Base-by-base conservation (phyloP, 2,113 vertebrate species). In the Ameiurus melas region DNA sequence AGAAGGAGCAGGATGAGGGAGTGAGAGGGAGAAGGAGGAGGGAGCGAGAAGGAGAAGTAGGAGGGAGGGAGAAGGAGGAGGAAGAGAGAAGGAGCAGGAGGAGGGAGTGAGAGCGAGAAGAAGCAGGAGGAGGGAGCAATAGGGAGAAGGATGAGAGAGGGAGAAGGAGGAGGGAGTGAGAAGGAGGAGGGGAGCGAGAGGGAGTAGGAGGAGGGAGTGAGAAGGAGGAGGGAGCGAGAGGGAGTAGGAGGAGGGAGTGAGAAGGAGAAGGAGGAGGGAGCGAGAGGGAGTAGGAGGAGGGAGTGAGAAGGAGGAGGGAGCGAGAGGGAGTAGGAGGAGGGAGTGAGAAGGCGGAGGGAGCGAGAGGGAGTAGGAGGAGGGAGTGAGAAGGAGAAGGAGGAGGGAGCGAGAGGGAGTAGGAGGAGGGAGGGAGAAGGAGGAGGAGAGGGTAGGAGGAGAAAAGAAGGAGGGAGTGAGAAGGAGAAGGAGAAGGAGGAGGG, bases 361-460 rank as follows among this genome's bases (percentile, higher is more conserved):
- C 8, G 66, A 13, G 64, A 68, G n/a, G 2, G 1, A 30, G 3
- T 4, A 10, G 47, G 47, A 10, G 9, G 9, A 10, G 47, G 0
- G 47, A 9, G 47, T 0, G 47, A 51, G 47, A 51, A 10, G 47
- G 47, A 3, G 20, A 0, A 75, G 47, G 62, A n/a, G 8, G 62
- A n/a, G 30, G 4, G 30, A 17, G n/a, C 2, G 2, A 19, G 30
- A 70, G 14, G 66, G 12, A 13, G 64, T 5, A 30, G 64, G 12
- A n/a, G 3, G 1, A 30, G 0, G n/a, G 2, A n/a, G 27, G 0
- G 12, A 30, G 64, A 14, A 13, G 0, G 12, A 0, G 9, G 13
- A 66, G 64, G 12, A n/a, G 64, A n/a, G n/a, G n/a, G n/a, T n/a
- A n/a, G n/a, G n/a, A n/a, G n/a, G n/a, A n/a, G n/a, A n/a, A n/a